A percentile compares a stretch with the other conserved stretches of the same genome.
Conservation (phyloP, 1,140 invertebrate species). For the Parapsyche elsis region DNA sequence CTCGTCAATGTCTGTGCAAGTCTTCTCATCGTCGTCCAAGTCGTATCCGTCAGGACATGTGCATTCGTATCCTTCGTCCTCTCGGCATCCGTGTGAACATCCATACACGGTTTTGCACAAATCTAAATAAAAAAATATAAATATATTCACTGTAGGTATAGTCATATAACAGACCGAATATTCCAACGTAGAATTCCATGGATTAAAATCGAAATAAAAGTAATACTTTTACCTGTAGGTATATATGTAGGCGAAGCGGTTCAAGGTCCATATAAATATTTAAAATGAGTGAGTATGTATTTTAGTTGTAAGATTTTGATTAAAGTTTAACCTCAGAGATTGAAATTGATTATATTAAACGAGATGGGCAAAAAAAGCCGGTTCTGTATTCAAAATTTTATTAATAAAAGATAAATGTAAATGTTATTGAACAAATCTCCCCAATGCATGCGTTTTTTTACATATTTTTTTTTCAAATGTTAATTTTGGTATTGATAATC, state of each 20-base stretch:
- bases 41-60: constrained; percentile 70
- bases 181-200: background rate
- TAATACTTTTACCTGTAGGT: too few relatives aligned
- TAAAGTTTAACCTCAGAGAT: too few relatives aligned
- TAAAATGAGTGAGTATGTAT: too few relatives aligned
- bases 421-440: too few relatives aligned
- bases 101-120: constrained; percentile 56
- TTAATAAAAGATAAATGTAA: constrained; percentile 6
- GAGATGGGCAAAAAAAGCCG: too few relatives aligned
- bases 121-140: constrained; percentile 33
- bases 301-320: too few relatives aligned
- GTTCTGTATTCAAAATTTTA: too few relatives aligned
- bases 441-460: too few relatives aligned
- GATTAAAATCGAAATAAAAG: too few relatives aligned
- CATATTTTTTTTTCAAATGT: constrained; percentile 21
- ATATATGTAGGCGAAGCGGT: too few relatives aligned
- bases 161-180: constrained; percentile 9
- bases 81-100: constrained; percentile 65
- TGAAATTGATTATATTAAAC: too few relatives aligned
- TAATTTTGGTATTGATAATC: constrained; percentile 54
- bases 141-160: background rate
- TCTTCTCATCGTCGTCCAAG: constrained; percentile 61
- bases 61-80: constrained; percentile 70
- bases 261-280: too few relatives aligned
- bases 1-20: constrained; percentile 74